These are phyloP conservation scores for Protobothrops mucrosquamatus DNA, from an alignment of 2,113 vertebrate species.

Conservation along the genomic window DNA sequence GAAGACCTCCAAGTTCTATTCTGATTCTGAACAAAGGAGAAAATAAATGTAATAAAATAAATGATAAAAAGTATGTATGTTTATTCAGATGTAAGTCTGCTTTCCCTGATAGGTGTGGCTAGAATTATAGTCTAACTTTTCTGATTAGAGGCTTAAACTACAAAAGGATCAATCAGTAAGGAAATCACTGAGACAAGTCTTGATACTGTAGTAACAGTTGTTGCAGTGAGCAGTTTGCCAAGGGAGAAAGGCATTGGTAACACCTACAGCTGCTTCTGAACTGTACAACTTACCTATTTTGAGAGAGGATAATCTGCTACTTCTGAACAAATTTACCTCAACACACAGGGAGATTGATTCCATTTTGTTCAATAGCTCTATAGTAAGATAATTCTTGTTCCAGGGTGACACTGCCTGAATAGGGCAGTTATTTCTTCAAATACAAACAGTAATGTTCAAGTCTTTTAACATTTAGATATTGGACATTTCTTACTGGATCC, in stretches of 20 bases:
- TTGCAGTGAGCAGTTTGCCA: neutral
- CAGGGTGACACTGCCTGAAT: neutral
- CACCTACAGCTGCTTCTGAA: neutral
- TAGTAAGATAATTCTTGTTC: neutral
- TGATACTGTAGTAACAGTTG: neutral
- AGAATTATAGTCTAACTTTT: neutral
- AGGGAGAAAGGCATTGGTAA: neutral
- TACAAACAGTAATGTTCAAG: neutral
- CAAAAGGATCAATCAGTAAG: neutral
- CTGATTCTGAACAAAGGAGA: no score
- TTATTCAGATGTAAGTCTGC: neutral
- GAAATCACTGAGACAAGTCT: neutral
- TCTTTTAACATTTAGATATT: neutral
- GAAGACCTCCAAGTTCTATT: no score
- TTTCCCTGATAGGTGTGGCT: neutral
- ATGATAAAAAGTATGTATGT: neutral
- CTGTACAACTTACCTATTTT: neutral
- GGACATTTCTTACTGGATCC: neutral
- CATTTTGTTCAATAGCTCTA: neutral
- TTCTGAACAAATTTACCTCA: neutral
- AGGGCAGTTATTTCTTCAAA: neutral
- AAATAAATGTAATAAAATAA: neutral
- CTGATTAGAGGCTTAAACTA: neutral
- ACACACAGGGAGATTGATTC: neutral
- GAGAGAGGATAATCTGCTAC: neutral